These are phyloP conservation scores for Scomberomorus guttatus DNA, from an alignment of 2,797 vertebrate genomes.

Conservation along the genomic window DNA sequence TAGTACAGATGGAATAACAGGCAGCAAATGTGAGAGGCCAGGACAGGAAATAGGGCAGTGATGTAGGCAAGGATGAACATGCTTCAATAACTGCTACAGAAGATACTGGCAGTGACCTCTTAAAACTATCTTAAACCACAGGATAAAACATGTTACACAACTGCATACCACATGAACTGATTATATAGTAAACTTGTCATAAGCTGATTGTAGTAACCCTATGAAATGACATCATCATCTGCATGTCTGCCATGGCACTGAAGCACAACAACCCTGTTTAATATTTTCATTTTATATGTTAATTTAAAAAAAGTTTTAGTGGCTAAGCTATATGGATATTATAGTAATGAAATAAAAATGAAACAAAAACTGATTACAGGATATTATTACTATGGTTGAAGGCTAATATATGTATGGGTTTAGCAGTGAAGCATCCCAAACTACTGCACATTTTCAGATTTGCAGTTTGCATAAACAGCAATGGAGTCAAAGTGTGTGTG, in stretches of 20 bases:
- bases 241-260: neutral
- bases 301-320: neutral
- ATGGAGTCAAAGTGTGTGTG: neutral
- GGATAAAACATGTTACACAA: neutral
- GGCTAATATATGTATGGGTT: neutral
- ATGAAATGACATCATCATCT: neutral
- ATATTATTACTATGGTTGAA: neutral
- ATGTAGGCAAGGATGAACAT: neutral
- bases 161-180: neutral
- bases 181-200: neutral
- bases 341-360: neutral
- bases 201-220: neutral
- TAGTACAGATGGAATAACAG: neutral
- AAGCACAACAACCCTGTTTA: neutral
- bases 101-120: too few species aligned
- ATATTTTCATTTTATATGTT: neutral
- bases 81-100: neutral
- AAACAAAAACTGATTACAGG: neutral
- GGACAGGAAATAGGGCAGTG: neutral
- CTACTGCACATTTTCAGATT: neutral
- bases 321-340: too few species aligned
- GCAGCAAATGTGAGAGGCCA: neutral
- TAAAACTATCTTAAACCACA: neutral
- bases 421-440: neutral
- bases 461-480: too few species aligned